Percentiles rank a stretch among this genome's conserved stretches.
These are phyloP conservation scores for Podilymbus podiceps DNA, from an alignment of 2,113 vertebrate species.

Conservation along the genomic window DNA sequence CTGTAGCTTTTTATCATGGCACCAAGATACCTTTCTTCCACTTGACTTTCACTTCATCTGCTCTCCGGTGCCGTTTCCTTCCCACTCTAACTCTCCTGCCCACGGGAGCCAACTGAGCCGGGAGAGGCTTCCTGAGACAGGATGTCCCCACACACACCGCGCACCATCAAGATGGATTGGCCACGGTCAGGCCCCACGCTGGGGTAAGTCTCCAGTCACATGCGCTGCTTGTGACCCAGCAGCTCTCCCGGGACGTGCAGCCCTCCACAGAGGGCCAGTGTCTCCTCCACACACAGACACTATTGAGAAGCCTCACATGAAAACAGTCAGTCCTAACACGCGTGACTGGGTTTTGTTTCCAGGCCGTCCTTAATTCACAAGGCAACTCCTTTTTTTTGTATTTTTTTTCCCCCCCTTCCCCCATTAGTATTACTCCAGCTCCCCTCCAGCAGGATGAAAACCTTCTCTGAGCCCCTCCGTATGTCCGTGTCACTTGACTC, in stretches of 20 bases:
- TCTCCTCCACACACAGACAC: conserved; percentile 43
- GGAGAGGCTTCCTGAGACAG: background rate
- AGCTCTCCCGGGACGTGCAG: background rate
- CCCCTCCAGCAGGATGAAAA: background rate
- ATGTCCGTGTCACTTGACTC: conserved; percentile 1
- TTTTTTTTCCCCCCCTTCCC: fast-evolving
- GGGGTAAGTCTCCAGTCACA: conserved; percentile 33
- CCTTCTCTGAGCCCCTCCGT: background rate
- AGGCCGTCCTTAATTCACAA: background rate
- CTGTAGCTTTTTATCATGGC: background rate
- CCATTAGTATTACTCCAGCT: background rate
- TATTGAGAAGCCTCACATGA: conserved; percentile 61
- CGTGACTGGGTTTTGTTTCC: background rate
- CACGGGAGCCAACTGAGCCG: background rate
- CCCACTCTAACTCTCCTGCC: no score
- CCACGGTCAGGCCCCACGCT: background rate
- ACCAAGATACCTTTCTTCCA: background rate
- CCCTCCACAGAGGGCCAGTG: conserved; percentile 56
- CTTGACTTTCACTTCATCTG: background rate
- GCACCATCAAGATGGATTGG: background rate
- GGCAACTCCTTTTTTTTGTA: background rate
- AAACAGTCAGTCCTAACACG: conserved; percentile 9
- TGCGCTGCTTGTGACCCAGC: conserved; percentile 52
- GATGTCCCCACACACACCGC: background rate
- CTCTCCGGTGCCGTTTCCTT: background rate